These are phyloP conservation scores for Catocala nupta DNA, from an alignment of 2,888 invertebrate genomes.

Conservation along the genomic window DNA sequence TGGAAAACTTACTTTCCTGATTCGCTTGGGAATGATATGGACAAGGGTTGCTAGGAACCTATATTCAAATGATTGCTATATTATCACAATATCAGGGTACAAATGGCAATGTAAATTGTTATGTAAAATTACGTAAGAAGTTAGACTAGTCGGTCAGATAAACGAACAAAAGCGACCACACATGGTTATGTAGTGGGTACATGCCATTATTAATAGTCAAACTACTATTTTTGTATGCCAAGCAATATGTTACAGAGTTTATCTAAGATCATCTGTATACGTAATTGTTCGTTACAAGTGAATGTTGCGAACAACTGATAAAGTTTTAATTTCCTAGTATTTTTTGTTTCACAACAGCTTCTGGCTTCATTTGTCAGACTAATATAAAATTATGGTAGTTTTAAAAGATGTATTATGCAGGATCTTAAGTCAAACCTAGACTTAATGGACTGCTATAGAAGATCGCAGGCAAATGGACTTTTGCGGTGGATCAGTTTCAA, in stretches of 20 bases:
- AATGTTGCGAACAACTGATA: not conserved
- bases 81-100: too few relatives aligned
- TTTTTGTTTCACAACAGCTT: not conserved
- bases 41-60: too few relatives aligned
- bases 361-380: too few relatives aligned
- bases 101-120: slow-evolving; percentile 12
- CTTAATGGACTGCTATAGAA: too few relatives aligned
- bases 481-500: too few relatives aligned
- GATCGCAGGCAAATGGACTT: too few relatives aligned
- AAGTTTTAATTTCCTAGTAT: not conserved
- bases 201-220: slow-evolving; percentile 8
- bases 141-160: slow-evolving; percentile 25
- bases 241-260: slow-evolving; percentile 10
- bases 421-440: too few relatives aligned
- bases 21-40: too few relatives aligned
- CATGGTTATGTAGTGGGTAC: slow-evolving; percentile 3
- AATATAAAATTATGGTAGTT: too few relatives aligned
- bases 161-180: slow-evolving; percentile 35
- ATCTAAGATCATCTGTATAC: slow-evolving; percentile 11
- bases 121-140: slow-evolving; percentile 31
- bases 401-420: too few relatives aligned
- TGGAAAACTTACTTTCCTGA: too few relatives aligned
- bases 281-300: slow-evolving; percentile 3
- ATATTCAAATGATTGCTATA: too few relatives aligned
- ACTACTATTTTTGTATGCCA: slow-evolving; percentile 1